Evolutionary conservation across 2,797 vertebrate genomes (phyloP).

Genomic region (Takifugu ocellatus): DNA sequence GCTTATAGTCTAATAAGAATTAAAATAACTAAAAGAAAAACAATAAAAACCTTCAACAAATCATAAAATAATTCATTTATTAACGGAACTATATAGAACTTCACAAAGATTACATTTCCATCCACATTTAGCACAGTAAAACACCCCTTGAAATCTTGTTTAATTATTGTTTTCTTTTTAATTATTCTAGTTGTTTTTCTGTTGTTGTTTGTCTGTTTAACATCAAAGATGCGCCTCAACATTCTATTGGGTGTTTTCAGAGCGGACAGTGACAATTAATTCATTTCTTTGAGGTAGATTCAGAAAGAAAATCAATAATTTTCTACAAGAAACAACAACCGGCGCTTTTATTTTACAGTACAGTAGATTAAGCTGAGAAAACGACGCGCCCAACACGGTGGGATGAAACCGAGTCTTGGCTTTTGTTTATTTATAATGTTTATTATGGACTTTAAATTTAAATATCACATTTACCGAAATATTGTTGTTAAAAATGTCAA

Average conservation of each 20-base stretch:
- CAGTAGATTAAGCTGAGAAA: conserved; percentile 3
- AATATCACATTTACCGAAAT: too few species aligned
- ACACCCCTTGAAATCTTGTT: conserved; percentile 5
- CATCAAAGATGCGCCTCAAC: conserved; percentile 27
- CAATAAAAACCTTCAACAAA: conserved; percentile 8
- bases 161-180: too few species aligned
- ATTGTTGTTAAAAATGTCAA: background rate
- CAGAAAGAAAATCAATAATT: conserved; percentile 19
- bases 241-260: conserved; percentile 19
- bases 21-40: background rate
- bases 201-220: background rate
- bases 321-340: conserved; percentile 26
- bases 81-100: conserved; percentile 56
- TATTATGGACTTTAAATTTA: background rate
- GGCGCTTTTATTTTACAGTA: conserved; percentile 3
- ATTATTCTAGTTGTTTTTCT: too few species aligned
- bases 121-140: conserved; percentile 29
- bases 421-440: background rate
- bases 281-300: conserved; percentile 69
- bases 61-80: conserved; percentile 68
- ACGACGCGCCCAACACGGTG: background rate
- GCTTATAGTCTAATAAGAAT: background rate
- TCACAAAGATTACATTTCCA: conserved; percentile 51
- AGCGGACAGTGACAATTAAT: conserved; percentile 43
- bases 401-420: background rate